Percentiles rank a stretch among this genome's conserved stretches.
Evolutionary conservation across 1,140 invertebrate genomes (phyloP).

Genomic region (Atta texana): DNA sequence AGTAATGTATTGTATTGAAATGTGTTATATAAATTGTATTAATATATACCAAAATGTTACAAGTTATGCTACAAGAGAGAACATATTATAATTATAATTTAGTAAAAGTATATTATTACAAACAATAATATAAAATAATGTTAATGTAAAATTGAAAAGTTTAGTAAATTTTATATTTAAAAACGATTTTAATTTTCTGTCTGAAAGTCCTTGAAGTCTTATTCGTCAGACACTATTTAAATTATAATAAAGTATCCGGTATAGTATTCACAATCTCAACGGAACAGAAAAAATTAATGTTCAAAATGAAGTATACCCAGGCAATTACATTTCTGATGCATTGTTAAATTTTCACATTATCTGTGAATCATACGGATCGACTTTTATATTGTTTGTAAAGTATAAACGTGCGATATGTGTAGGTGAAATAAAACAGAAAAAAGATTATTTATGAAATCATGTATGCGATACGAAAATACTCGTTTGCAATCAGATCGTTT

Average conservation of each 20-base stretch:
- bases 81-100: background rate
- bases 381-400: background rate
- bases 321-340: conserved; percentile 19
- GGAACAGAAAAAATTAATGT: background rate
- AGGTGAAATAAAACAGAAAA: conserved; percentile 20
- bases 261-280: background rate
- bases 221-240: background rate
- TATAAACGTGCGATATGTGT: background rate
- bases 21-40: background rate
- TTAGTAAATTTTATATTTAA: background rate
- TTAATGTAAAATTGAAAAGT: background rate
- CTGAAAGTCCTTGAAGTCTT: background rate
- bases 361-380: background rate
- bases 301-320: background rate
- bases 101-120: background rate
- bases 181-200: background rate
- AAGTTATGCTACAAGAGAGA: background rate
- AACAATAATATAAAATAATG: conserved; percentile 10
- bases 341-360: conserved; percentile 32
- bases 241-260: background rate
- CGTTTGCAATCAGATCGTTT: background rate
- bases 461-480: conserved; percentile 2
- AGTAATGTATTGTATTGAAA: background rate
- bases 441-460: conserved; percentile 18
- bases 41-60: background rate